These are phyloP conservation scores for Drosophila robusta DNA, from an alignment of 2,888 invertebrate species.

Conservation along the genomic window DNA sequence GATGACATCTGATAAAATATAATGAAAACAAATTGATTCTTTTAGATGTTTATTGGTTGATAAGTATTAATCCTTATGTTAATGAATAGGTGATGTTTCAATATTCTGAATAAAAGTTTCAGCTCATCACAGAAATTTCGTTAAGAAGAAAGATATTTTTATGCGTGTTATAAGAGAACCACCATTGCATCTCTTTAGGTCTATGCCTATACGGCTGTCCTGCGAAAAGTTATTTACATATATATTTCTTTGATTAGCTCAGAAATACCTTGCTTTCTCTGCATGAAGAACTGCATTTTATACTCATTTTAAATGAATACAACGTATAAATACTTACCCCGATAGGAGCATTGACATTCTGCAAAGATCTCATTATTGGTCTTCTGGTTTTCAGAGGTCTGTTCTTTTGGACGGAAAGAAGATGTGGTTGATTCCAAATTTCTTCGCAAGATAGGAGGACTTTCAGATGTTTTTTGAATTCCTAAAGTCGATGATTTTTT, in stretches of 20 bases:
- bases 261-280: too few relatives aligned
- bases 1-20: conserved; percentile 46
- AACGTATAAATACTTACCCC: conserved; percentile 60
- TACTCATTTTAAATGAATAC: too few relatives aligned
- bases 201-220: too few relatives aligned
- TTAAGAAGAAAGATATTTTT: too few relatives aligned
- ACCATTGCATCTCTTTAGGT: too few relatives aligned
- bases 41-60: not conserved
- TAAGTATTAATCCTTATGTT: not conserved
- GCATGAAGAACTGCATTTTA: too few relatives aligned
- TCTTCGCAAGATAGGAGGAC: conserved; percentile 82
- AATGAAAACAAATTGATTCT: not conserved
- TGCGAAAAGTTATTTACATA: too few relatives aligned
- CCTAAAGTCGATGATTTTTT: conserved; percentile 85
- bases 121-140: too few relatives aligned
- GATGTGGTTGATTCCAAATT: conserved; percentile 32
- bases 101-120: too few relatives aligned
- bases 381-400: conserved; percentile 9
- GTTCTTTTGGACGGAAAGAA: conserved; percentile 18
- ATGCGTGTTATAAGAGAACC: too few relatives aligned
- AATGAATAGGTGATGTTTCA: not conserved
- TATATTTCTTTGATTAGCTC: too few relatives aligned
- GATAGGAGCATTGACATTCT: conserved; percentile 72
- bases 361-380: conserved; percentile 80
- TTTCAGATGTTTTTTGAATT: conserved; percentile 85